Base-by-base conservation (phyloP, 2,888 invertebrate species). In the Caprella mutica region DNA sequence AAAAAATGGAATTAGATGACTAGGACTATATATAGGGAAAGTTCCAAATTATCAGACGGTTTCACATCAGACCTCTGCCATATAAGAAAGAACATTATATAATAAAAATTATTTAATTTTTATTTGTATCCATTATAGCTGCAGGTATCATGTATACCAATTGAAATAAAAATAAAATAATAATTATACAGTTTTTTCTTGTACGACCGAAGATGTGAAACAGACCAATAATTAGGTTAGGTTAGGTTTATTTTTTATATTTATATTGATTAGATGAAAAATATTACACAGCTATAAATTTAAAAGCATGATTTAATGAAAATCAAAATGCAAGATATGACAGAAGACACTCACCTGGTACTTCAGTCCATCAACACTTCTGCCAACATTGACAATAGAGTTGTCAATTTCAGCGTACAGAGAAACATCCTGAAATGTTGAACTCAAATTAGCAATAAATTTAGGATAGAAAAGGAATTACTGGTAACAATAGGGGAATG, bases 381-480 rank as follows among this genome's bases (percentile, higher is more conserved):
- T 80, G 14, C 88, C 88, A 30, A 88, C 90, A 26, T 89, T 86
- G 55, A 88, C 75, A n/a, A 88, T 78, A 71, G 82, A 85, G 44
- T 89, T 89, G 67, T 86, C 84, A 57, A 92, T 80, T 71, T 92
- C 91, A 17, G 93, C 94, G 72, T 91, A 93, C 57, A 94, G 74
- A 33, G 84, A 83, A 65, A 85, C 79, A 70, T 75, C 74, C 76
- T 77, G 68, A 33, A 62, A 56, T n/a, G n/a, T n/a, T n/a, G n/a
- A n/a, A n/a, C n/a, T n/a, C n/a, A n/a, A n/a, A n/a, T n/a, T n/a
- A n/a, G n/a, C n/a, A n/a, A n/a, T n/a, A n/a, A n/a, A n/a, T n/a
- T n/a, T n/a, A n/a, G n/a, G n/a, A n/a, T n/a, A n/a, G n/a, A n/a
- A n/a, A n/a, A n/a, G n/a, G n/a, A n/a, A n/a, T n/a, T n/a, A n/a